Evolutionary conservation across 2,888 invertebrate genomes (phyloP), one percentile per base, ranked within the genome.

Genomic region (Hirtodrosophila trivittata): DNA sequence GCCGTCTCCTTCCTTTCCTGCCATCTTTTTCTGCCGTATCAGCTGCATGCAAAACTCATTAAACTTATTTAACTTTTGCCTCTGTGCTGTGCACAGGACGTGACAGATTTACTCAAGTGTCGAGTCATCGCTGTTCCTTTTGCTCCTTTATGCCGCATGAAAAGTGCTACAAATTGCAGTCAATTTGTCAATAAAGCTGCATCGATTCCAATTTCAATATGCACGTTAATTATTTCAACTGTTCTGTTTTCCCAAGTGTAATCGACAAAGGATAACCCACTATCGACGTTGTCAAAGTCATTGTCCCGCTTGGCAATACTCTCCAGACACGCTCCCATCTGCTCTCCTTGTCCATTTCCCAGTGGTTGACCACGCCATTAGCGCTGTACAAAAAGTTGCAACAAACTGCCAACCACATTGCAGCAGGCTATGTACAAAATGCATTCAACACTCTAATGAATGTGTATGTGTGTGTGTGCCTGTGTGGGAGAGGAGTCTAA

Each of bases 1-100:
- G 9, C 28, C 28, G 1, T n/a, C 28, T n/a, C 5, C 28, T 7
- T n/a, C 28, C 18, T 21, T 21, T 28, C 5, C 28, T 5, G 9
- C 28, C 9, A n/a, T 4, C 28, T 28, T 28, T 9, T 28, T 45
- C 46, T 75, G 70, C 41, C 51, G 51, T 41, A 52, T 54, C 66
- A 66, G 66, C 66, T 81, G 85, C 80, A 86, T 86, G 85, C 69
- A 83, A 87, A 83, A 83, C 85, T 83, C 83, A 87, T 83, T 86
- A 81, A 84, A 75, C 65, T 70, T 80, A 65, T 43, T 75, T 70
- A 38, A 38, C 50, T 46, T 63, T 37, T 38, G 47, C 10, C 25
- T 33, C 8, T 16, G 8, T 37, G 39, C 30, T 38, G 52, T 7
- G 43, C 38, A 42, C 35, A 57, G 52, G 73, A 73, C 84, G 87